These are phyloP conservation scores for Papilio gigon DNA, from an alignment of 2,888 invertebrate species.

Conservation along the genomic window DNA sequence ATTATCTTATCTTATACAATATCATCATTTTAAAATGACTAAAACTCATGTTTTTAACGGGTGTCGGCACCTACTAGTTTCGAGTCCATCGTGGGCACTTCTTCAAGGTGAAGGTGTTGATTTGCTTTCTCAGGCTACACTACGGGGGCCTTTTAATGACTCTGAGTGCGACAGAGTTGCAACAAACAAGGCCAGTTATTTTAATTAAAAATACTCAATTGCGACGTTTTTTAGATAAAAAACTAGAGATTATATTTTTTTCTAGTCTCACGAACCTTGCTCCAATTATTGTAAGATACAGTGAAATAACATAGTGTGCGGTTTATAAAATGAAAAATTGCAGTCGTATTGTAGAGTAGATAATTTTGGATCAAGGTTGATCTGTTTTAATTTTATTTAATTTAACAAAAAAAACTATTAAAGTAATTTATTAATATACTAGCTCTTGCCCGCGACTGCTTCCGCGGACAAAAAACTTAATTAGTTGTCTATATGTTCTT, in stretches of 20 bases:
- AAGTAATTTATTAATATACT: not conserved
- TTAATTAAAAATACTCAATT: slow-evolving; percentile 50
- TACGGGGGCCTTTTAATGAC: too few relatives aligned
- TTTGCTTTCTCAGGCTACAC: too few relatives aligned
- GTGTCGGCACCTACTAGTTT: too few relatives aligned
- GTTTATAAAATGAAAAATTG: slow-evolving; percentile 15
- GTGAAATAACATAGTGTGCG: not conserved
- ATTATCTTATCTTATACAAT: too few relatives aligned
- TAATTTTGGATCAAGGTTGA: slow-evolving; percentile 13
- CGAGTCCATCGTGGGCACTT: too few relatives aligned
- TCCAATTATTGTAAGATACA: slow-evolving; percentile 16
- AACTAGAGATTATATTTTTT: not conserved
- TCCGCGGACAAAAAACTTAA: too few relatives aligned
- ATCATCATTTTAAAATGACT: too few relatives aligned
- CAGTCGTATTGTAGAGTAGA: not conserved
- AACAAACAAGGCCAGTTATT: not conserved
- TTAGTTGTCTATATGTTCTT: too few relatives aligned
- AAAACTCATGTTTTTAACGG: too few relatives aligned
- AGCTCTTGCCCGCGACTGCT: too few relatives aligned
- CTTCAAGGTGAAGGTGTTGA: too few relatives aligned
- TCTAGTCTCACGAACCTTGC: slow-evolving; percentile 20
- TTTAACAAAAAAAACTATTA: not conserved
- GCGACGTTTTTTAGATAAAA: slow-evolving; percentile 48
- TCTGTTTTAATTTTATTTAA: not conserved
- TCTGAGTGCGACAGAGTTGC: not conserved